phyloP scores from a whole-genome alignment of 2,797 vertebrate species.

The Taenioides sp. region DNA sequence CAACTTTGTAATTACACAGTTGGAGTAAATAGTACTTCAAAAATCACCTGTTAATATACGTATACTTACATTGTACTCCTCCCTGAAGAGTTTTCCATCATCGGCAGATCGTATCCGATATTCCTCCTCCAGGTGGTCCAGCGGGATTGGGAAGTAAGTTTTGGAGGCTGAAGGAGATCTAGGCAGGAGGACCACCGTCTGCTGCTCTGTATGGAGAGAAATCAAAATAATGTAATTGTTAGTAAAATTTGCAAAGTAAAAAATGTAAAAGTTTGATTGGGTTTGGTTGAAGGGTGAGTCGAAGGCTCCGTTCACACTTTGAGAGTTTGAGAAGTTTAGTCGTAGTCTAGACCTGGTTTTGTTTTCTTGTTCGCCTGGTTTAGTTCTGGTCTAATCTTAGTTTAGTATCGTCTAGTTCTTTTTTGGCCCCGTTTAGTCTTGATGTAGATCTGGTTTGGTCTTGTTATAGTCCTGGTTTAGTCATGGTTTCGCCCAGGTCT shows the following conservation, averaged over 20 bases:
- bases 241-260: neutral
- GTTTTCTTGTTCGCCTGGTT: neutral
- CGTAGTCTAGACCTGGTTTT: neutral
- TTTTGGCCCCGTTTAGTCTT: no score
- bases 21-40: conserved; percentile 5
- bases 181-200: conserved; percentile 93
- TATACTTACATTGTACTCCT: conserved; percentile 92
- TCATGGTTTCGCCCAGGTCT: neutral
- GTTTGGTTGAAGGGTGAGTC: conserved; percentile 5
- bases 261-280: neutral
- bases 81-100: conserved; percentile 92
- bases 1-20: neutral
- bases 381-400: neutral
- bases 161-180: conserved; percentile 87
- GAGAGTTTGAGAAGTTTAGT: neutral
- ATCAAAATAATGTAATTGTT: neutral
- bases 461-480: neutral
- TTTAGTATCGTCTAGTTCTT: no score
- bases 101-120: conserved; percentile 89
- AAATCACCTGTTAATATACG: conserved; percentile 49
- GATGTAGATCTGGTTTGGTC: neutral
- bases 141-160: conserved; percentile 88
- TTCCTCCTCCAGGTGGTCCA: conserved; percentile 91
- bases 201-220: conserved; percentile 83
- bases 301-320: neutral